These are phyloP conservation scores for Pempheris klunzingeri DNA, from an alignment of 2,797 vertebrate genomes.

Conservation along the genomic window DNA sequence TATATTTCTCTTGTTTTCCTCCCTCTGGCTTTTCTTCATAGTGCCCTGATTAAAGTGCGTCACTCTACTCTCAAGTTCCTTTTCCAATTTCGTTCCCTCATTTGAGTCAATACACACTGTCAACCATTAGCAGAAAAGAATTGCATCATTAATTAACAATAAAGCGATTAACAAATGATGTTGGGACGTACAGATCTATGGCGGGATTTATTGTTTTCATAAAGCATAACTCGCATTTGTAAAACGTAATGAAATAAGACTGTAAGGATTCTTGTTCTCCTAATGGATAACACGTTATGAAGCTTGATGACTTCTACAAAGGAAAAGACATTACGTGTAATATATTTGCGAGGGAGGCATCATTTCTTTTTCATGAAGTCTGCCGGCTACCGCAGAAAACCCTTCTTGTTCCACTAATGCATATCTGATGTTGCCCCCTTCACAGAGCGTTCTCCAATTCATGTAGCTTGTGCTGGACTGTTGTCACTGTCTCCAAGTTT, in stretches of 20 bases:
- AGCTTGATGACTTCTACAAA: conserved; percentile 75
- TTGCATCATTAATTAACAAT: conserved; percentile 75
- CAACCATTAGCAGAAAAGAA: conserved; percentile 69
- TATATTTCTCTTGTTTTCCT: conserved; percentile 67
- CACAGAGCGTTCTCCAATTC: conserved; percentile 61
- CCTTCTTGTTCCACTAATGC: conserved; percentile 68
- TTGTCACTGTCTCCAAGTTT: conserved; percentile 68
- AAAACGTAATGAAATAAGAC: conserved; percentile 72
- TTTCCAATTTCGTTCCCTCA: conserved; percentile 58
- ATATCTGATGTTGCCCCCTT: conserved; percentile 70
- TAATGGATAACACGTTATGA: conserved; percentile 72
- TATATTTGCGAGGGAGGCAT: conserved; percentile 66
- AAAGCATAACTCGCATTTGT: conserved; percentile 69
- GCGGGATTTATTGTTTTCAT: conserved; percentile 77
- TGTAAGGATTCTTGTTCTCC: conserved; percentile 67
- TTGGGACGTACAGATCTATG: conserved; percentile 59
- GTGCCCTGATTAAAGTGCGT: conserved; percentile 60
- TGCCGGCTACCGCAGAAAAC: conserved; percentile 67
- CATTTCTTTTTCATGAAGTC: conserved; percentile 75
- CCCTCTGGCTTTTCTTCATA: conserved; percentile 47
- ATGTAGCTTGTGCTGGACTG: conserved; percentile 61
- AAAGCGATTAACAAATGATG: conserved; percentile 72
- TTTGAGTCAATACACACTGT: conserved; percentile 65
- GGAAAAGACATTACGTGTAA: conserved; percentile 74
- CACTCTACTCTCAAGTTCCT: conserved; percentile 57